These are phyloP conservation scores for Chrysolina oricalcia DNA, from an alignment of 2,888 invertebrate species.

Conservation along the genomic window DNA sequence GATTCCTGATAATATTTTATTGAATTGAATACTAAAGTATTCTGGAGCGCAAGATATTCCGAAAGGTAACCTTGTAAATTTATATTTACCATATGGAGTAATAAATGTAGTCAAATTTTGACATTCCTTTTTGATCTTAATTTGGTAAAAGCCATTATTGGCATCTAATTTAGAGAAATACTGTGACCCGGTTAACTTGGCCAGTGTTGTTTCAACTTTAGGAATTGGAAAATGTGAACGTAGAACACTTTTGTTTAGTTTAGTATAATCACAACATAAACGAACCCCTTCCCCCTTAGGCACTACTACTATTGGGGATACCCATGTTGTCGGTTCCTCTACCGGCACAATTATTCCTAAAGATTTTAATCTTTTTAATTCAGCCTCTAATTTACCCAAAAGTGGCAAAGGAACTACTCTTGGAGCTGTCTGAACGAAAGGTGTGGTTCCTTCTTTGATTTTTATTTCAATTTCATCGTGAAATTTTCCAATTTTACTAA, in stretches of 20 bases:
- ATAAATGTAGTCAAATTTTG: constrained; percentile 32
- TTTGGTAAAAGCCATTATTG: constrained; percentile 38
- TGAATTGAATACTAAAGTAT: constrained; percentile 30
- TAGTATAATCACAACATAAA: constrained; percentile 49
- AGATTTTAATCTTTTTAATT: constrained; percentile 26
- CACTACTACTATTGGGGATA: constrained; percentile 36
- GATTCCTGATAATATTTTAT: constrained; percentile 35
- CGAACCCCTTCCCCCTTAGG: constrained; percentile 31
- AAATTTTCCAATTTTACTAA: constrained; percentile 33
- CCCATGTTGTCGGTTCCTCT: constrained; percentile 34
- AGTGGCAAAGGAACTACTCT: constrained; percentile 32
- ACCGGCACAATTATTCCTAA: constrained; percentile 37
- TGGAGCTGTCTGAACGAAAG: constrained; percentile 36
- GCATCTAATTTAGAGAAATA: constrained; percentile 49
- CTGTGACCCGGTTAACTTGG: constrained; percentile 52
- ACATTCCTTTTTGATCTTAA: constrained; percentile 30
- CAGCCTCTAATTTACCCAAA: constrained; percentile 19
- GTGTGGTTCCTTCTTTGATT: constrained; percentile 34
- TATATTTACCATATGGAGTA: constrained; percentile 41
- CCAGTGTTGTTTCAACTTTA: constrained; percentile 57
- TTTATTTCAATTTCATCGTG: too few species aligned
- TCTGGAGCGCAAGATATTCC: constrained; percentile 39
- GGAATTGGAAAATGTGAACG: constrained; percentile 36
- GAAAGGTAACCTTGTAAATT: constrained; percentile 40
- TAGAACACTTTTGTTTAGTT: constrained; percentile 45